These are phyloP conservation scores for Platysternon megacephalum DNA, from an alignment of 2,113 vertebrate species.

Conservation along the genomic window DNA sequence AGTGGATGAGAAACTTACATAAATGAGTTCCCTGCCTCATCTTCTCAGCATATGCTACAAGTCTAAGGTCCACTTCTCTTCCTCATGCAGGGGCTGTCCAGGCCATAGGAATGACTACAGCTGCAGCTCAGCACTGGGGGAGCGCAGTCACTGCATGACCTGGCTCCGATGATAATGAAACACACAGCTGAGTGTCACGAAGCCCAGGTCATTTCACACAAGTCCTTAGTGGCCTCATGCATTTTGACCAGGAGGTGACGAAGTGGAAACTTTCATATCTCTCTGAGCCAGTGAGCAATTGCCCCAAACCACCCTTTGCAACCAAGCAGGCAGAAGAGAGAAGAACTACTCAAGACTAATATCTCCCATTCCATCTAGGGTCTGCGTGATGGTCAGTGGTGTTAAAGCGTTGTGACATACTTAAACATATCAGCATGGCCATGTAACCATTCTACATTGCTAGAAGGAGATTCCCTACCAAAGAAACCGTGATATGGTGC, in stretches of 20 bases:
- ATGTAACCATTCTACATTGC: rapidly evolving
- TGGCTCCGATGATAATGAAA: not conserved
- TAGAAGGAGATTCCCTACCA: not conserved
- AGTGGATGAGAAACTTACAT: rapidly evolving
- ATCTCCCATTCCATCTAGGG: not conserved
- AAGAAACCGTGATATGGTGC: not conserved
- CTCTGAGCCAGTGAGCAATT: not conserved
- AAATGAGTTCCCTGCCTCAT: rapidly evolving
- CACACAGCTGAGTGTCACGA: rapidly evolving
- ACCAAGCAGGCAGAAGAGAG: not conserved
- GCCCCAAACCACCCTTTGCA: not conserved
- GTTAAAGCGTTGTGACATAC: not conserved
- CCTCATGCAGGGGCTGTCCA: not conserved
- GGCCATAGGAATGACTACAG: rapidly evolving
- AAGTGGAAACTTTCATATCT: rapidly evolving
- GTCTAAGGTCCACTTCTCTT: not conserved
- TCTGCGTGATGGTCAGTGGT: not conserved
- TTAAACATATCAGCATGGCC: rapidly evolving
- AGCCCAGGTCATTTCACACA: not conserved
- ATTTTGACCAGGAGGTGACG: not conserved
- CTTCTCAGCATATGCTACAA: not conserved
- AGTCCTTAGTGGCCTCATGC: not conserved
- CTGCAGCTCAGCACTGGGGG: not conserved
- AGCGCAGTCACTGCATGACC: not conserved
- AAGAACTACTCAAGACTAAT: not conserved